Conservation (phyloP, 1,140 invertebrate genomes). For the Aporrectodea caliginosa region DNA sequence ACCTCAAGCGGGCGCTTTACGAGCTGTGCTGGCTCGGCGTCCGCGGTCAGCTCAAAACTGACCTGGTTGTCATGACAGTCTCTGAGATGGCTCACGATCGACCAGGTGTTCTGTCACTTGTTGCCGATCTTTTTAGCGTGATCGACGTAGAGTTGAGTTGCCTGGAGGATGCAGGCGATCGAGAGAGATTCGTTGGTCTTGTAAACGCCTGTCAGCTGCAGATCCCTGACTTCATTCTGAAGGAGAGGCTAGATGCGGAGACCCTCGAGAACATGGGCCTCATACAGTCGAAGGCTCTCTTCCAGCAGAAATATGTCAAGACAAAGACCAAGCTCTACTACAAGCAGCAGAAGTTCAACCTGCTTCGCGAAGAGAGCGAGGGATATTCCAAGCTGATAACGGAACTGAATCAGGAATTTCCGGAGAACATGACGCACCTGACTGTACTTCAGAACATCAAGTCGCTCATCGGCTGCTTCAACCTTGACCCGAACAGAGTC, state of each 20-base stretch:
- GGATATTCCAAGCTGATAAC: constrained; percentile 95
- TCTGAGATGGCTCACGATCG: constrained; percentile 38
- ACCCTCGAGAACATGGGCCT: constrained; percentile 86
- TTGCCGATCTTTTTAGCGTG: constrained; percentile 11
- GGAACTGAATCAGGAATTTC: constrained; percentile 78
- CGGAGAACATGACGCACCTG: constrained; percentile 38
- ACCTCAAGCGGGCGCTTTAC: constrained; percentile 45
- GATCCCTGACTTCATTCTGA: constrained; percentile 77
- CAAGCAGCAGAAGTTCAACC: constrained; percentile 98
- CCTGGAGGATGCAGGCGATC: constrained; percentile 57
- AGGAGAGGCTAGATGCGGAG: constrained; percentile 89
- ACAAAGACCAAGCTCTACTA: constrained; percentile 97
- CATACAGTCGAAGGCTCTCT: constrained; percentile 79
- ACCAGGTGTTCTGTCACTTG: background rate
- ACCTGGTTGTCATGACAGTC: constrained; percentile 43
- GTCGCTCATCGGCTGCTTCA: constrained; percentile 77
- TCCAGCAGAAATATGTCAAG: constrained; percentile 95
- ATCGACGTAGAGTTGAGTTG: constrained; percentile 70
- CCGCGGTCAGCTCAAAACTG: constrained; percentile 46
- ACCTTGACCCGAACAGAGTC: constrained; percentile 96
- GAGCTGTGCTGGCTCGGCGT: constrained; percentile 48
- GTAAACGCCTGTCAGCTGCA: constrained; percentile 67
- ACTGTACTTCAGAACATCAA: background rate
- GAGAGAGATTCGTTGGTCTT: constrained; percentile 70
- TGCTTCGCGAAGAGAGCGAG: constrained; percentile 97